These are phyloP conservation scores for Aporophyla nigra DNA, from an alignment of 2,888 invertebrate genomes.

Conservation along the genomic window DNA sequence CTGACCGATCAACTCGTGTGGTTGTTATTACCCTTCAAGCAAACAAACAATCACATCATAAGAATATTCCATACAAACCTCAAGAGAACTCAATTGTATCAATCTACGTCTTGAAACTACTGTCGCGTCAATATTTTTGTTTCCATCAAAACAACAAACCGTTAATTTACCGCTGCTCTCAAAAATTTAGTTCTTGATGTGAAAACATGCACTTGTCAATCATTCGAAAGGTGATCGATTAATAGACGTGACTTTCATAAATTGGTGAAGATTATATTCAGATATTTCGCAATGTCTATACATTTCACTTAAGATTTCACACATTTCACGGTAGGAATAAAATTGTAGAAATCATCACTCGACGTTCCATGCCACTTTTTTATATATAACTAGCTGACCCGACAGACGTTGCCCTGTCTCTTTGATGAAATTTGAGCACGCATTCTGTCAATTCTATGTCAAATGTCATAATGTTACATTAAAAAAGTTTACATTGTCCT, in stretches of 20 bases:
- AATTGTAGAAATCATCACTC: too few species aligned
- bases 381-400: too few species aligned
- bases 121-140: not conserved
- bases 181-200: slow-evolving; percentile 13
- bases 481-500: too few species aligned
- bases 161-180: not conserved
- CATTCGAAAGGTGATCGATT: slow-evolving; percentile 6
- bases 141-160: not conserved
- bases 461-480: too few species aligned
- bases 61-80: not conserved
- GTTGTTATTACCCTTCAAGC: too few species aligned
- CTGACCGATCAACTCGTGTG: too few species aligned
- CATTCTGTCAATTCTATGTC: too few species aligned
- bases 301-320: not conserved
- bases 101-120: not conserved
- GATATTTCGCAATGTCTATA: not conserved
- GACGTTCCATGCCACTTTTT: too few species aligned
- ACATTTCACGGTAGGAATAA: too few species aligned
- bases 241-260: not conserved
- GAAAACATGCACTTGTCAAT: slow-evolving; percentile 2
- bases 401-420: too few species aligned
- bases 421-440: too few species aligned
- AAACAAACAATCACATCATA: not conserved
- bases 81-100: not conserved
- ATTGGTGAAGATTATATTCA: not conserved